Percentiles rank a stretch among this genome's conserved stretches.
These are phyloP conservation scores for Anabacerthia variegaticeps DNA, from an alignment of 2,797 vertebrate genomes.

Conservation along the genomic window DNA sequence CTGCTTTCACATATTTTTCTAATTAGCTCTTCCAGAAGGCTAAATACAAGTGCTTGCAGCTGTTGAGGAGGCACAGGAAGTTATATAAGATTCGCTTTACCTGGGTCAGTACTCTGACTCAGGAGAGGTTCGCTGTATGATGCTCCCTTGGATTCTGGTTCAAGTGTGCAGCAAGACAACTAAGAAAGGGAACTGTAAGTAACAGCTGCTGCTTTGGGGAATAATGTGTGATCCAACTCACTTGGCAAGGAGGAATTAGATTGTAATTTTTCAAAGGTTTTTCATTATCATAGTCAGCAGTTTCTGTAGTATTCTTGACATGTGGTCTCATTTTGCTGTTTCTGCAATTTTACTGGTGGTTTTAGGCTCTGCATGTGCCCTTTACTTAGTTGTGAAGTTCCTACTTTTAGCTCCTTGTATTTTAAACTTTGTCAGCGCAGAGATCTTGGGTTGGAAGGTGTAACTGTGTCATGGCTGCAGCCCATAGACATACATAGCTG, in stretches of 20 bases:
- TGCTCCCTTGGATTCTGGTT: fast-evolving
- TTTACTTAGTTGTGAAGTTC: neutral
- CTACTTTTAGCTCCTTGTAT: neutral
- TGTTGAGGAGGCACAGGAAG: neutral
- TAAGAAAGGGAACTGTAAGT: neutral
- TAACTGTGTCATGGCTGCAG: neutral
- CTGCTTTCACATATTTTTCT: neutral
- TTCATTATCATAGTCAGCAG: neutral
- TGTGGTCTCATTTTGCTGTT: neutral
- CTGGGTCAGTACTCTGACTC: fast-evolving
- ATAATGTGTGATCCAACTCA: neutral
- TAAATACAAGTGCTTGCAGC: neutral
- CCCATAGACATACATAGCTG: fast-evolving
- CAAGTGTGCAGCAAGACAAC: neutral
- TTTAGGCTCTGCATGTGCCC: neutral
- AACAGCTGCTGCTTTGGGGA: neutral
- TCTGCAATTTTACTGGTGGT: neutral
- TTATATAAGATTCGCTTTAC: neutral
- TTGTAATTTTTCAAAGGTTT: neutral
- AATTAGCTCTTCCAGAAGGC: neutral
- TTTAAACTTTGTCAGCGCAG: neutral
- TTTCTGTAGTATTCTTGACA: neutral
- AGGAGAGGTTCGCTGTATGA: fast-evolving
- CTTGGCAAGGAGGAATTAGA: neutral
- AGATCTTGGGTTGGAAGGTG: neutral